Percentiles rank a stretch among this genome's conserved stretches.
phyloP scores from a whole-genome alignment of 1,140 invertebrate species.

The Neodiprion pinetum region DNA sequence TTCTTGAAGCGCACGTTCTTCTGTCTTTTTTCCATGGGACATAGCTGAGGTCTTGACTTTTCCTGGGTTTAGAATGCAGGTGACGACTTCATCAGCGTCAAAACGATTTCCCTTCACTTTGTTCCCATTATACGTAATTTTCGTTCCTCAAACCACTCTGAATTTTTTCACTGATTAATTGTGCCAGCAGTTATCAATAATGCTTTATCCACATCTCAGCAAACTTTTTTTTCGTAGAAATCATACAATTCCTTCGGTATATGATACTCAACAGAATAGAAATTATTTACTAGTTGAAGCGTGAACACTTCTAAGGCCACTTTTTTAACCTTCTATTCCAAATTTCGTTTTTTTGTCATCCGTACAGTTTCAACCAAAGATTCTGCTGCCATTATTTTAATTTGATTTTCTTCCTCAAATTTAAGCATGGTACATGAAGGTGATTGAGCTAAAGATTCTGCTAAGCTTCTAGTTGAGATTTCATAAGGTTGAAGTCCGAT shows the following conservation, averaged over 20 bases:
- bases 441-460: not conserved
- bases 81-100: conserved; percentile 21
- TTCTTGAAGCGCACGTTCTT: not conserved
- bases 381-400: conserved; percentile 20
- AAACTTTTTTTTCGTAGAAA: conserved; percentile 19
- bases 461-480: conserved; percentile 8
- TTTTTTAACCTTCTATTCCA: conserved; percentile 11
- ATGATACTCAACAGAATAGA: not conserved
- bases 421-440: conserved; percentile 15
- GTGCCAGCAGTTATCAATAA: conserved; percentile 16
- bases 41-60: conserved; percentile 9
- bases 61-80: not conserved
- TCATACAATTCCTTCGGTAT: conserved; percentile 8
- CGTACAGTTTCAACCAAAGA: conserved; percentile 4
- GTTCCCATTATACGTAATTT: conserved; percentile 24
- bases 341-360: not conserved
- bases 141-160: conserved; percentile 23
- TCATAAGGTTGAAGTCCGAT: not conserved
- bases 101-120: conserved; percentile 20
- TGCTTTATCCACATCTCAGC: conserved; percentile 18
- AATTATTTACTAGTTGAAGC: conserved; percentile 18
- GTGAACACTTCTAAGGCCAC: conserved; percentile 16
- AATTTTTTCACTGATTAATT: conserved; percentile 20
- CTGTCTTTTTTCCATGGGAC: conserved; percentile 16
- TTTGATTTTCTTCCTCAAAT: conserved; percentile 18